Evolutionary conservation across 2,113 vertebrate genomes (phyloP), one percentile per base, ranked within the genome.

Genomic region (Amazona guildingii): DNA sequence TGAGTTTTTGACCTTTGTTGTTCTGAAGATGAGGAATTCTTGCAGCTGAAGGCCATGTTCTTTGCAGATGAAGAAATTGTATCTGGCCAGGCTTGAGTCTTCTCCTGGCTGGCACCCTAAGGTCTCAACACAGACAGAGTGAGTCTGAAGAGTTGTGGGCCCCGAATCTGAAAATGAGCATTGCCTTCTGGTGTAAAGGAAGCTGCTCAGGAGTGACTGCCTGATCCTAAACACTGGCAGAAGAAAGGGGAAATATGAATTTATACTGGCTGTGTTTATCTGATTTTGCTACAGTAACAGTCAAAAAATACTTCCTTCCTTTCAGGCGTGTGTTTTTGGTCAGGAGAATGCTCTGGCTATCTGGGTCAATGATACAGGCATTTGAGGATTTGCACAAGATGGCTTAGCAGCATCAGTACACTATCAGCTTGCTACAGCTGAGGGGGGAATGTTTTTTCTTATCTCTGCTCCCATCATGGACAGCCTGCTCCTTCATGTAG

Each of bases 331-430:
- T 76, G 9, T 75, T 90, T 33, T 37, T 76, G 27, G 43, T 59
- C 33, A 43, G 54, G 27, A 59, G 61, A 64, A 28, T 57, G 39
- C 43, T 17, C 13, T 16, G 29, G 25, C 6, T 75, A 72, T 70
- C 48, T 82, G 74, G 11, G 37, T 48, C 0, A 0, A 37, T 83
- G 33, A 55, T 17, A 9, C 0, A 3, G 57, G 33, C 19, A 7
- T 35, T 59, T 70, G 37, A 75, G 51, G 52, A 69, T 82, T 92
- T 92, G 62, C 39, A 59, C 7, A 49, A n/a, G 21, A 19, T 35
- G 7, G 15, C 33, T 59, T 27, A 90, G 78, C 55, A 70, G n/a
- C 52, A 44, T 64, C 18, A 31, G 2, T 21, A 27, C 1, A 3
- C 39, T 59, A 13, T 39, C 23, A 61, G 33, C 39, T 85, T 80